Evolutionary conservation across 2,113 vertebrate genomes (phyloP).

Genomic region (Phalacrocorax carbo): DNA sequence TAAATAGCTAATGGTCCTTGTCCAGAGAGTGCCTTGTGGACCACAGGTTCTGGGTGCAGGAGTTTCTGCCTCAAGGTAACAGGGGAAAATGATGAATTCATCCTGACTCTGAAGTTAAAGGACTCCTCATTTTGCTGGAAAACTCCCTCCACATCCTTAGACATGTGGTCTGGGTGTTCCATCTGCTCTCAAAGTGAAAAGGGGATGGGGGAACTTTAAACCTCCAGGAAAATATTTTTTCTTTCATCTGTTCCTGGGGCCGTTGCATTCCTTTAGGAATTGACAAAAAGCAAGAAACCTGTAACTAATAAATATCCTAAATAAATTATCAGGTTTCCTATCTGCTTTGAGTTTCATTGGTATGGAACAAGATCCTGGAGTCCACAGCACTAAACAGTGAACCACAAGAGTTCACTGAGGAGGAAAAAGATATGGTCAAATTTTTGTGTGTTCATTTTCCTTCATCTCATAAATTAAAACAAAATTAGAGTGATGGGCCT

Average conservation of each 20-base stretch:
- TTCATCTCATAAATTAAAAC: neutral
- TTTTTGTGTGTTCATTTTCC: neutral
- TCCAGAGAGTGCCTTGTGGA: neutral
- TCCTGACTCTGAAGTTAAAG: neutral
- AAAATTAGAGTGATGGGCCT: neutral
- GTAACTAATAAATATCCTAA: neutral
- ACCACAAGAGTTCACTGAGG: neutral
- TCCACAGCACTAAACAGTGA: neutral
- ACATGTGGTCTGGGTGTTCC: accelerated
- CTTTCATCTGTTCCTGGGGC: neutral
- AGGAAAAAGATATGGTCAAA: neutral
- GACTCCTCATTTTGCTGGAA: neutral
- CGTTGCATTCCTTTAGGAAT: neutral
- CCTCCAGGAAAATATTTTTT: neutral
- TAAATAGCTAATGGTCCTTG: neutral
- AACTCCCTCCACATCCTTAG: neutral
- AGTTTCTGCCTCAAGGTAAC: neutral
- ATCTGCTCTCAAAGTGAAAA: neutral
- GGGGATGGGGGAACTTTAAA: neutral
- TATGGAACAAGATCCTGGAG: neutral
- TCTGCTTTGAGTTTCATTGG: neutral
- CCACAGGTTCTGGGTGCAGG: neutral
- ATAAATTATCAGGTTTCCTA: neutral
- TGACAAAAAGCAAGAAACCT: neutral
- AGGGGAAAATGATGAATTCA: neutral